Conservation (phyloP, 2,797 vertebrate genomes). For the Crenuchus spilurus region DNA sequence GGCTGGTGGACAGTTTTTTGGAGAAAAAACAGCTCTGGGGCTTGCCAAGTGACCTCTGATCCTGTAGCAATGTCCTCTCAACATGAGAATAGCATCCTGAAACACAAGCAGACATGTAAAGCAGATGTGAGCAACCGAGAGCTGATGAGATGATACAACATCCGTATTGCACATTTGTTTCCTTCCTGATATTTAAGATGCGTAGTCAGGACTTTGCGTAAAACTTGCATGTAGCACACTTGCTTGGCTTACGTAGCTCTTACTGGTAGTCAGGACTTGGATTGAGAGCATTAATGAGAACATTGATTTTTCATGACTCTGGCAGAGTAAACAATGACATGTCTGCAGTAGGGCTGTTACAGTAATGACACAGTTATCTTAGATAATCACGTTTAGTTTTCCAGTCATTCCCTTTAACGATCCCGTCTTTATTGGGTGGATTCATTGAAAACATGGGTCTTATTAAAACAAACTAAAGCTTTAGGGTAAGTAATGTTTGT, state of each 20-base stretch:
- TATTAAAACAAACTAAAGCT: no score
- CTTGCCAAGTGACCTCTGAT: slow-evolving; percentile 7
- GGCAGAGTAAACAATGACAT: not conserved
- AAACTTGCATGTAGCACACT: not conserved
- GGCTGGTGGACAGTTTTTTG: not conserved
- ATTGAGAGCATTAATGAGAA: slow-evolving; percentile 23
- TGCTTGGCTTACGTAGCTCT: not conserved
- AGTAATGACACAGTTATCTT: no score
- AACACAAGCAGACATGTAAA: not conserved
- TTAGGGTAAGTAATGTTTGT: no score
- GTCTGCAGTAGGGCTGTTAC: no score
- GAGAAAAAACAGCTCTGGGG: not conserved
- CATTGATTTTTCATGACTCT: slow-evolving; percentile 13
- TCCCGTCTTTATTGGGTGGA: no score
- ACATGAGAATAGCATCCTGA: not conserved
- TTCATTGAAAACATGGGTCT: no score
- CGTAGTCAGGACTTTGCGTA: not conserved
- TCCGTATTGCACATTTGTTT: not conserved
- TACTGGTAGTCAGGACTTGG: not conserved
- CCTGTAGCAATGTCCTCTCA: not conserved
- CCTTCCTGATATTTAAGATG: not conserved
- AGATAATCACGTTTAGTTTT: no score
- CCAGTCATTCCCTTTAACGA: no score
- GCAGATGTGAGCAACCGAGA: not conserved
- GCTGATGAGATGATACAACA: not conserved